Conservation (phyloP, 2,113 vertebrate genomes). For the Toxotes chatareus region DNA sequence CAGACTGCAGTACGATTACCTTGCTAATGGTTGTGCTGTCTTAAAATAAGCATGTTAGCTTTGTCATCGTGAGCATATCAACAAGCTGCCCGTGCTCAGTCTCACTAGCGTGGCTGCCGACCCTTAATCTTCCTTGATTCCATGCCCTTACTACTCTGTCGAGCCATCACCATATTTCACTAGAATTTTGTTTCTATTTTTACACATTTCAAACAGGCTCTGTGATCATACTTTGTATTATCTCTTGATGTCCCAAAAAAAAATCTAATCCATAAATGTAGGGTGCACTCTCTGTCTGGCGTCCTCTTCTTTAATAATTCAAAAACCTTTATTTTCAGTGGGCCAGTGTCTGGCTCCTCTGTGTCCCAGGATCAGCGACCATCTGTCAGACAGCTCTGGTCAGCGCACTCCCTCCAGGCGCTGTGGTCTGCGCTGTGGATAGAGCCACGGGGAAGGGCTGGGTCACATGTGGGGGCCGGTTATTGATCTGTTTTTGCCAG, state of each 20-base stretch:
- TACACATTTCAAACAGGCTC: neutral
- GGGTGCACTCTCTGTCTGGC: neutral
- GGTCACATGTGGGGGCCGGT: slow-evolving; percentile 37
- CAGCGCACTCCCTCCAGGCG: slow-evolving; percentile 39
- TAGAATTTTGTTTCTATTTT: neutral
- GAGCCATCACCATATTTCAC: too few relatives aligned
- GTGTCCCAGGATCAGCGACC: slow-evolving; percentile 72
- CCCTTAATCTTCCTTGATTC: too few relatives aligned
- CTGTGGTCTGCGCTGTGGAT: slow-evolving; percentile 31
- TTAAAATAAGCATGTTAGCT: neutral
- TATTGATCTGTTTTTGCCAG: slow-evolving; percentile 67
- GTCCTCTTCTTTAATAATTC: slow-evolving; percentile 68
- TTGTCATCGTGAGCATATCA: too few relatives aligned
- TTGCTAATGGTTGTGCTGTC: neutral
- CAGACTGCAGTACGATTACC: neutral
- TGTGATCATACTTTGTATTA: neutral
- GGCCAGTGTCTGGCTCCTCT: slow-evolving; percentile 35
- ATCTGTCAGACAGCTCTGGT: slow-evolving; percentile 72
- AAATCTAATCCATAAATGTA: neutral
- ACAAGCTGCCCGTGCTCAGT: neutral
- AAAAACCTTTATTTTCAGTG: slow-evolving; percentile 28
- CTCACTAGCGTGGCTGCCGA: neutral
- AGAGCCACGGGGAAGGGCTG: slow-evolving; percentile 36
- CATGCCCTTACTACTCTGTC: too few relatives aligned
- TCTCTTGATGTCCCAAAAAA: neutral